Evolutionary conservation across 92 coral and sea anemone species (phyloP).

Genomic region (Desmophyllum pertusum): DNA sequence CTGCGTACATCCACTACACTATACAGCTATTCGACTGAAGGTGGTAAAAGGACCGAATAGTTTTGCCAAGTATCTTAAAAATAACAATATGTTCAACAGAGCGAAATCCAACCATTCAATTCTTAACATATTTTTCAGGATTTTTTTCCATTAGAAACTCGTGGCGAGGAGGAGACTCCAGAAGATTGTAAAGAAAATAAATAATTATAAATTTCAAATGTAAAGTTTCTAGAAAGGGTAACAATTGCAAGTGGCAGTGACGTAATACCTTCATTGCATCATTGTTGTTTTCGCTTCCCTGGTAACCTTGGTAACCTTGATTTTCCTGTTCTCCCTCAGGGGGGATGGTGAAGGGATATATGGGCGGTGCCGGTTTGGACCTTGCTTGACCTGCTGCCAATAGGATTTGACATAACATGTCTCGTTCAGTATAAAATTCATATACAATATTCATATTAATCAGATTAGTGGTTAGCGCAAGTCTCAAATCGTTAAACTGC

Average conservation of each 20-base stretch:
- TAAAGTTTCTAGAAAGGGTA: neutral
- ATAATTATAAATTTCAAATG: neutral
- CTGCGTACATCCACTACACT: neutral
- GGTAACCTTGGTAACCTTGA: constrained; percentile 63
- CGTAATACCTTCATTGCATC: constrained; percentile 22
- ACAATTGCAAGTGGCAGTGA: no score
- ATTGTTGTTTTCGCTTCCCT: constrained; percentile 31
- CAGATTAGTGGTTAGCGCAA: neutral
- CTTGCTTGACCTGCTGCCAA: constrained; percentile 34
- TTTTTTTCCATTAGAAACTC: neutral
- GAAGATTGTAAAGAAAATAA: neutral
- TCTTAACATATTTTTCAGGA: neutral
- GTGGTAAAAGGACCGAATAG: neutral
- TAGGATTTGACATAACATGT: neutral
- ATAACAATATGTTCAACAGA: no score
- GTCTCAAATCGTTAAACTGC: no score
- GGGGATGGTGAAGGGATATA: constrained; percentile 83
- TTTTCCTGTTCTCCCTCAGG: constrained; percentile 75
- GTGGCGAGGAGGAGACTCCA: neutral
- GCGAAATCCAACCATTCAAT: neutral
- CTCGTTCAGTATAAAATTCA: neutral
- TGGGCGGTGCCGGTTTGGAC: constrained; percentile 61
- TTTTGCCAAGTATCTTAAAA: neutral
- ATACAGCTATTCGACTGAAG: no score
- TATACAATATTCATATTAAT: neutral